Evolutionary conservation across 2,797 vertebrate species (phyloP).

Genomic region (Buceros bicornis): DNA sequence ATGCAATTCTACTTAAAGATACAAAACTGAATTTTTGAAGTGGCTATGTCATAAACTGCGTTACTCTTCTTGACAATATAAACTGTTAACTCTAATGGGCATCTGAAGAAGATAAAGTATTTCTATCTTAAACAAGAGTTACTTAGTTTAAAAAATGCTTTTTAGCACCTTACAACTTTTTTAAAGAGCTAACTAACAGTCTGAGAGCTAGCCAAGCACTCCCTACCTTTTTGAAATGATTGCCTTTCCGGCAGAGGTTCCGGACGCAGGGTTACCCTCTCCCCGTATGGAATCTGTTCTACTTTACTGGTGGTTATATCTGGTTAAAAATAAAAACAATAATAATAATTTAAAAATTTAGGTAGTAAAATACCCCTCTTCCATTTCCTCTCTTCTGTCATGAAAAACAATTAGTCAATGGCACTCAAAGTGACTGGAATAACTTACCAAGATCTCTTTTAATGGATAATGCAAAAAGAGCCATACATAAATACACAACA

Average conservation of each 20-base stretch:
- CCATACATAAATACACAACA: not conserved
- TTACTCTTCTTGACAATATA: not conserved
- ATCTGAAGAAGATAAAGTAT: not conserved
- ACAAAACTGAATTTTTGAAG: not conserved
- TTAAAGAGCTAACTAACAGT: not conserved
- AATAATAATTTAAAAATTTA: not conserved
- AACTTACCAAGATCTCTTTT: not conserved
- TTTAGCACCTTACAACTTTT: not conserved
- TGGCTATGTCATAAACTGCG: not conserved
- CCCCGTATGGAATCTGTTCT: slow-evolving; percentile 95
- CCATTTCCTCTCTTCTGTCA: not conserved
- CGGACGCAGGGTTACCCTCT: slow-evolving; percentile 93
- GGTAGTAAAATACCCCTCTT: not conserved
- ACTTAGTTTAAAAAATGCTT: not conserved
- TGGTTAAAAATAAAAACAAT: slow-evolving; percentile 68
- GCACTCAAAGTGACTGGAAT: not conserved
- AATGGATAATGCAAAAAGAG: not conserved
- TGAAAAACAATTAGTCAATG: not conserved
- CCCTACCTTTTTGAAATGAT: slow-evolving; percentile 92
- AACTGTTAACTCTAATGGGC: not conserved
- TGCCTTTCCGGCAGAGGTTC: slow-evolving; percentile 89
- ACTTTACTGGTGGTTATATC: slow-evolving; percentile 89
- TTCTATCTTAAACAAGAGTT: not conserved
- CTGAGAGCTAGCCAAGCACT: not conserved
- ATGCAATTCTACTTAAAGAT: not conserved